These are phyloP conservation scores for Leucophenga varia DNA, from an alignment of 1,140 invertebrate genomes.

Conservation along the genomic window DNA sequence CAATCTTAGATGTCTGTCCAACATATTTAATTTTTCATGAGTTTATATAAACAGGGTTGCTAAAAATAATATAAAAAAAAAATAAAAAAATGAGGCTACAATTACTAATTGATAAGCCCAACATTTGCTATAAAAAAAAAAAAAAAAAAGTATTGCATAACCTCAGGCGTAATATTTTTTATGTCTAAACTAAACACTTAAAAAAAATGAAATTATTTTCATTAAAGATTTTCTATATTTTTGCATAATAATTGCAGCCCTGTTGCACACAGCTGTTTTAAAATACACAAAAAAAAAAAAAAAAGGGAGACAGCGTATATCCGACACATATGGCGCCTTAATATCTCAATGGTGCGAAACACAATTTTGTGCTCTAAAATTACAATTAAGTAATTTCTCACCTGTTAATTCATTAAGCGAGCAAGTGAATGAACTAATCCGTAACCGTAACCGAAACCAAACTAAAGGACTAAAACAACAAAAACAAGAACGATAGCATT, in stretches of 20 bases:
- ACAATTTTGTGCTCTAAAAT: conserved; percentile 37
- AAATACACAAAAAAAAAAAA: too few relatives aligned
- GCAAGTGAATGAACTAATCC: neutral
- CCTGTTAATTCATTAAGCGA: conserved; percentile 36
- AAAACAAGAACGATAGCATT: conserved; percentile 7
- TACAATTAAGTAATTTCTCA: conserved; percentile 52
- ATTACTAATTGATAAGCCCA: too few relatives aligned
- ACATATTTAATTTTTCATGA: too few relatives aligned
- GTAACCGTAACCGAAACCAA: conserved; percentile 15
- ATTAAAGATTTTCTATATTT: conserved; percentile 2
- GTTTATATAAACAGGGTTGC: too few relatives aligned
- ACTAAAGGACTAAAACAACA: conserved; percentile 10
- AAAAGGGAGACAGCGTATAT: neutral
- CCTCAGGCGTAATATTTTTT: too few relatives aligned
- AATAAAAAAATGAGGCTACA: too few relatives aligned
- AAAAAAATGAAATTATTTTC: conserved; percentile 1
- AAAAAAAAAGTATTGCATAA: too few relatives aligned
- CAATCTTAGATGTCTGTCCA: too few relatives aligned
- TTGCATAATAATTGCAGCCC: neutral
- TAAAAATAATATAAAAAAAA: too few relatives aligned
- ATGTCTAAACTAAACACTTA: too few relatives aligned
- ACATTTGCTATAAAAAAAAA: too few relatives aligned
- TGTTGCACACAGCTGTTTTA: too few relatives aligned
- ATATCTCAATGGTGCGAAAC: neutral
- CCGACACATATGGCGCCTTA: neutral